These are phyloP conservation scores for Acanthoscelides obtectus DNA, from an alignment of 2,888 invertebrate species.

Conservation along the genomic window DNA sequence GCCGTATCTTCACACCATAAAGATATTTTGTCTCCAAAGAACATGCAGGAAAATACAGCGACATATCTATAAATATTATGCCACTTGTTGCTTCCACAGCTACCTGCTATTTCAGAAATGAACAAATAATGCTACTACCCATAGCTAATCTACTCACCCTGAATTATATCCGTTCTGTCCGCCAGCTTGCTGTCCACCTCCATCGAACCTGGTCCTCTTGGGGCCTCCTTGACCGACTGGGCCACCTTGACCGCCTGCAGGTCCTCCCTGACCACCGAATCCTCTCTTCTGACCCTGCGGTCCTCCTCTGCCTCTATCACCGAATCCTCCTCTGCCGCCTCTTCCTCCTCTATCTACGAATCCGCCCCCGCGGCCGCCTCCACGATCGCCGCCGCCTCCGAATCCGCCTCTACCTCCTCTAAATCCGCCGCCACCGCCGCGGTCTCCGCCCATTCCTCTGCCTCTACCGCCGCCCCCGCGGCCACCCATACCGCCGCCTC, in stretches of 20 bases:
- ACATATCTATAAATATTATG: no score
- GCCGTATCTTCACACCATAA: no score
- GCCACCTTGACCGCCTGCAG: slow-evolving; percentile 27
- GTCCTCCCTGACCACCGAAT: slow-evolving; percentile 25
- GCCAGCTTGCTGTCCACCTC: slow-evolving; percentile 23
- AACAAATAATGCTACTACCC: no score
- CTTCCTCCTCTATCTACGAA: neutral
- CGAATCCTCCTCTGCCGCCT: slow-evolving; percentile 20
- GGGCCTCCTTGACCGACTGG: slow-evolving; percentile 32
- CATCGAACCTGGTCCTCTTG: slow-evolving; percentile 35
- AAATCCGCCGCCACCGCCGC: slow-evolving; percentile 20
- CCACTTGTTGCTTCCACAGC: no score
- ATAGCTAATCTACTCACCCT: slow-evolving; percentile 19
- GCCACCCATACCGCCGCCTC: slow-evolving; percentile 23
- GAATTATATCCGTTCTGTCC: slow-evolving; percentile 37
- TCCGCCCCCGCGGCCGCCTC: slow-evolving; percentile 16
- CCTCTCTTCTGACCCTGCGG: slow-evolving; percentile 28
- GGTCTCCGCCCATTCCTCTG: slow-evolving; percentile 7
- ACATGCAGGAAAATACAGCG: no score
- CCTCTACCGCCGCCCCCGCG: slow-evolving; percentile 13
- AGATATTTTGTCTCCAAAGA: no score
- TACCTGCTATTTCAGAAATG: no score
- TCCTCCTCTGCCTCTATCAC: slow-evolving; percentile 24
- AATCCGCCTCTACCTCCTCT: slow-evolving; percentile 14
- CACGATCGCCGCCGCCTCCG: no score